A percentile compares a stretch with the other conserved stretches of the same genome.
phyloP scores from a whole-genome alignment of 92 coral and sea anemone genomes.

The Micromussa lordhowensis region DNA sequence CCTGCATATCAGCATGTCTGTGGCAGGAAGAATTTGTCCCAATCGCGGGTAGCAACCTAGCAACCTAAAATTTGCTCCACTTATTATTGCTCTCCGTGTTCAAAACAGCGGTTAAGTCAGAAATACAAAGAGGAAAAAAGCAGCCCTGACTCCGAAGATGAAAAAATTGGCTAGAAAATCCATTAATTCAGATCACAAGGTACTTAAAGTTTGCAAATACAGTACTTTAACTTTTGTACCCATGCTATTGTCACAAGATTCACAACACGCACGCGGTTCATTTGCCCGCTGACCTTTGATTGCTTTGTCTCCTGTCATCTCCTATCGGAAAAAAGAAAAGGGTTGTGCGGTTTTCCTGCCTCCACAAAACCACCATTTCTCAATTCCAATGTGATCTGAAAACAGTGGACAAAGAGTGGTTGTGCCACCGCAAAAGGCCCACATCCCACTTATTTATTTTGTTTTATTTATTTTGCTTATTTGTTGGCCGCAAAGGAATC shows the following conservation, averaged over 20 bases:
- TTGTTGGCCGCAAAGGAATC: too few relatives aligned
- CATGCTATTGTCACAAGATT: too few relatives aligned
- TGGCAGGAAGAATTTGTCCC: background rate
- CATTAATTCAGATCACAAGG: background rate
- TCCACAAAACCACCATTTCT: too few relatives aligned
- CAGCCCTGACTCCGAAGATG: background rate
- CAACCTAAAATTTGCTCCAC: background rate
- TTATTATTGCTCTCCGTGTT: background rate
- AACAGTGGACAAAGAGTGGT: too few relatives aligned
- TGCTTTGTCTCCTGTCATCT: too few relatives aligned
- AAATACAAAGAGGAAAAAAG: background rate
- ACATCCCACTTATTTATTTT: too few relatives aligned
- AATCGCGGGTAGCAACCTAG: background rate
- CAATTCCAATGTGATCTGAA: too few relatives aligned
- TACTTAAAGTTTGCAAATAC: background rate
- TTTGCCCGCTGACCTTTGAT: background rate
- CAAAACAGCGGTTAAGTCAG: background rate
- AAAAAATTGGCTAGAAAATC: background rate
- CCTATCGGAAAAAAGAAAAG: background rate
- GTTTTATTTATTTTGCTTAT: too few relatives aligned
- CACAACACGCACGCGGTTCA: too few relatives aligned
- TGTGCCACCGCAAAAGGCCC: too few relatives aligned
- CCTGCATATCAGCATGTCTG: background rate
- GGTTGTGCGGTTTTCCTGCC: too few relatives aligned
- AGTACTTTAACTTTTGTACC: too few relatives aligned